Percentiles rank a stretch among this genome's conserved stretches.
These are phyloP conservation scores for Gambusia holbrooki DNA, from an alignment of 2,113 vertebrate species.

Conservation along the genomic window DNA sequence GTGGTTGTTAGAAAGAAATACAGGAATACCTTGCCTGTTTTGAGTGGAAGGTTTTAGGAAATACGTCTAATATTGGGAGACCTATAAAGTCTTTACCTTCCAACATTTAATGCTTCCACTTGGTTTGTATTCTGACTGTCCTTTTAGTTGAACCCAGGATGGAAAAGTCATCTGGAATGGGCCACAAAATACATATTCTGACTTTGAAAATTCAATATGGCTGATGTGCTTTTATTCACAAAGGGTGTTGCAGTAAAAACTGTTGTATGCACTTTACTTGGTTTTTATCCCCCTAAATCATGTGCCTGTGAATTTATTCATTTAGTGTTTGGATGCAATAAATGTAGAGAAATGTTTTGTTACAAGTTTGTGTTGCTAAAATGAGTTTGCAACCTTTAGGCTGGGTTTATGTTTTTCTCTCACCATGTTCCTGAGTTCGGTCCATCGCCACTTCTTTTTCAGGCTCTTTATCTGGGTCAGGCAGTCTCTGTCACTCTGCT, in stretches of 20 bases:
- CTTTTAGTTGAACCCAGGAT: too few relatives aligned
- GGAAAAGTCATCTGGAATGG: too few relatives aligned
- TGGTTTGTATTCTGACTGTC: not conserved
- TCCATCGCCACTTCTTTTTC: conserved; percentile 42
- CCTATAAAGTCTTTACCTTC: not conserved
- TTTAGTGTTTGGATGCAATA: not conserved
- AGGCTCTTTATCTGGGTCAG: conserved; percentile 57
- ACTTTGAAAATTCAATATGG: not conserved
- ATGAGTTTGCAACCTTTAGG: not conserved
- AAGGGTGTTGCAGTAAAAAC: not conserved
- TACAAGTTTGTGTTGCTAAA: not conserved
- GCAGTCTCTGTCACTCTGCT: conserved; percentile 13
- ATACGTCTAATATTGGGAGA: not conserved
- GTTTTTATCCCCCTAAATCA: not conserved
- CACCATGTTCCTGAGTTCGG: conserved; percentile 34
- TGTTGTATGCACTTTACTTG: not conserved
- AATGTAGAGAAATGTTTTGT: not conserved
- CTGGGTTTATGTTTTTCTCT: not conserved
- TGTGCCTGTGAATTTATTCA: not conserved
- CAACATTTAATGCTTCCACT: not conserved
- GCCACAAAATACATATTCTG: not conserved
- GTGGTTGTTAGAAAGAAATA: conserved; percentile 67
- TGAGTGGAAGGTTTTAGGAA: not conserved
- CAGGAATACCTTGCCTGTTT: too few relatives aligned
- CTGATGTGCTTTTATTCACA: not conserved